Conservation (phyloP, 1,140 invertebrate genomes). For the Brachionus manjavacas region DNA sequence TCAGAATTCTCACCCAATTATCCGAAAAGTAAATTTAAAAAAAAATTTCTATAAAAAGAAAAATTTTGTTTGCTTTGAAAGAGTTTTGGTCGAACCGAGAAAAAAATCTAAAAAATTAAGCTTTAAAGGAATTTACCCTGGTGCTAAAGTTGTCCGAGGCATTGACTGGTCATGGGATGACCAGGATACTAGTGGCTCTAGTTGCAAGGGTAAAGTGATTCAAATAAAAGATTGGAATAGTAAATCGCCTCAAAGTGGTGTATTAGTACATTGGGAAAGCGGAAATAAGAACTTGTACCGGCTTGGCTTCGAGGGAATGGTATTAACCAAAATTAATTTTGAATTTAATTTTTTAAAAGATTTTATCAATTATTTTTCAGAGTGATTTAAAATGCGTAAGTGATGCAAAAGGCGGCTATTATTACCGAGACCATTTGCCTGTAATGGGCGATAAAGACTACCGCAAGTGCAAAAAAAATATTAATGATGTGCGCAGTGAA, state of each 20-base stretch:
- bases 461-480: not conserved
- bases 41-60: not conserved
- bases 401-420: constrained; percentile 91
- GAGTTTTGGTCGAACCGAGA: constrained; percentile 76
- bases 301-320: constrained; percentile 97
- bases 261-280: constrained; percentile 96
- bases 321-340: constrained; percentile 50
- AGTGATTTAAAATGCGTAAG: constrained; percentile 92
- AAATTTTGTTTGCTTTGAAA: constrained; percentile 47
- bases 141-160: constrained; percentile 74
- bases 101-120: constrained; percentile 88
- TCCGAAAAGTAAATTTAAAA: constrained; percentile 66
- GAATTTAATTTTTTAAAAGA: constrained; percentile 45
- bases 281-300: constrained; percentile 93
- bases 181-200: constrained; percentile 80
- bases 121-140: constrained; percentile 85
- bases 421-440: constrained; percentile 90
- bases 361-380: constrained; percentile 45
- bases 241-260: constrained; percentile 84
- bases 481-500: not conserved
- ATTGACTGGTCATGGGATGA: constrained; percentile 81
- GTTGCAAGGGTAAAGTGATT: constrained; percentile 85
- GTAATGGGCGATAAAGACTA: constrained; percentile 65
- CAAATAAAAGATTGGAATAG: constrained; percentile 97
- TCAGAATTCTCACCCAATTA: constrained; percentile 76